Evolutionary conservation across 2,797 vertebrate genomes (phyloP).

Genomic region (Cottoperca gobio): DNA sequence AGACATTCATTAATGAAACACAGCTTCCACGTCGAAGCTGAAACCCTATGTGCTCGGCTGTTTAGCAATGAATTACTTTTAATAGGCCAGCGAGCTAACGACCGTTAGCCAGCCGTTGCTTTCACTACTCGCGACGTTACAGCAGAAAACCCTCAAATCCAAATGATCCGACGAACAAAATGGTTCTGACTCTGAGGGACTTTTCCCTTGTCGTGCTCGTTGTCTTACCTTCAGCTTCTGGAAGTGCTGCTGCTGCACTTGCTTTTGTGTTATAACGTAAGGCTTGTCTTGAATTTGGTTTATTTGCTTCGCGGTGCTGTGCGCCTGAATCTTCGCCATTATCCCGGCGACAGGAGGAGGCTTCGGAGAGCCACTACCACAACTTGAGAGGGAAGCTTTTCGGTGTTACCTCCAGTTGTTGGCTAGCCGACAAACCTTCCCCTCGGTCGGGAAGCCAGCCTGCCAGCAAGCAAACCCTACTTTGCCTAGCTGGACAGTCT

Average conservation of each 20-base stretch:
- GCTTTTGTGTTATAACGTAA: constrained; percentile 87
- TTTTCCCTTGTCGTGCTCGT: constrained; percentile 72
- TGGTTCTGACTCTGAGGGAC: constrained; percentile 81
- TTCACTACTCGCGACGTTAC: constrained; percentile 70
- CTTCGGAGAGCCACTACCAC: constrained; percentile 71
- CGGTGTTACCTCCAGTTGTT: constrained; percentile 80
- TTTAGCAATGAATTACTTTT: constrained; percentile 76
- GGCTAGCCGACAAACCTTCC: constrained; percentile 82
- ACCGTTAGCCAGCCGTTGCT: constrained; percentile 67
- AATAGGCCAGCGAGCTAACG: constrained; percentile 76
- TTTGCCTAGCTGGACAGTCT: constrained; percentile 81
- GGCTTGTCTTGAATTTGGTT: constrained; percentile 88
- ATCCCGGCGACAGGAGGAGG: constrained; percentile 79
- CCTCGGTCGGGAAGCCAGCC: constrained; percentile 83
- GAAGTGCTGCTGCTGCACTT: constrained; percentile 90
- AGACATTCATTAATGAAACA: constrained; percentile 38
- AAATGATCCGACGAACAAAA: constrained; percentile 80
- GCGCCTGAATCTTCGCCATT: constrained; percentile 91
- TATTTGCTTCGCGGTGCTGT: constrained; percentile 88
- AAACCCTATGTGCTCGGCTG: constrained; percentile 41
- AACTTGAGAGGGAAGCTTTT: constrained; percentile 77
- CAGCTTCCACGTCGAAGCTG: constrained; percentile 45
- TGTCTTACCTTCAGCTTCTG: constrained; percentile 90
- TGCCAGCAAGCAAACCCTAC: constrained; percentile 77
- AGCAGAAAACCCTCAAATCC: constrained; percentile 57